phyloP scores from a whole-genome alignment of 2,888 invertebrate genomes.

The Lasioglossum villosulum region DNA sequence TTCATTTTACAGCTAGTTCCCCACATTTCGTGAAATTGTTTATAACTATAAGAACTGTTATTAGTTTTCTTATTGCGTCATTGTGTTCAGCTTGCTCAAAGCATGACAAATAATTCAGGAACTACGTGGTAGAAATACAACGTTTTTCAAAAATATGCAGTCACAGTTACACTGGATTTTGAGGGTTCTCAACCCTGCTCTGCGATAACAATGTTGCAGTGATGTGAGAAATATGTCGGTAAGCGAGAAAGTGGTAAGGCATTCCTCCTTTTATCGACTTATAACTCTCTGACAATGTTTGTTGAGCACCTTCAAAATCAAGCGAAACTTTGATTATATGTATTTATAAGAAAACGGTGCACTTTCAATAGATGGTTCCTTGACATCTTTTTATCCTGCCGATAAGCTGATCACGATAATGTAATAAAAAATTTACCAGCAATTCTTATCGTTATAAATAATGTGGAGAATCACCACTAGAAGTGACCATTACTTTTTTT shows the following conservation, averaged over 20 bases:
- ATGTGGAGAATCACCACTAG: slow-evolving; percentile 3
- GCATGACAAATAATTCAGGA: neutral
- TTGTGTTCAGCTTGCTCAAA: neutral
- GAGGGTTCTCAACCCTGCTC: neutral
- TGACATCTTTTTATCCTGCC: neutral
- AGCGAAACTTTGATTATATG: neutral
- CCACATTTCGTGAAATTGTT: neutral
- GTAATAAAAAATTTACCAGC: neutral
- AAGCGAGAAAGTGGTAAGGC: neutral
- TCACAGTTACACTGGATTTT: neutral
- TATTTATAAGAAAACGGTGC: neutral
- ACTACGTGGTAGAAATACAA: neutral
- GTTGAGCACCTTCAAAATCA: neutral
- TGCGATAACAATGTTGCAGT: neutral
- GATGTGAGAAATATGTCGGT: neutral
- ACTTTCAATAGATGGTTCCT: neutral
- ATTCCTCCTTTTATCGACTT: neutral
- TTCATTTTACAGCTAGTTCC: slow-evolving; percentile 1
- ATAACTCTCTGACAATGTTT: neutral
- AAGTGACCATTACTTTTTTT: neutral
- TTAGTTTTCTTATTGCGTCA: neutral
- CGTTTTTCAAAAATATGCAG: neutral
- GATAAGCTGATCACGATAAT: neutral
- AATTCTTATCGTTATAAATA: neutral
- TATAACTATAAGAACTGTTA: neutral